Base-by-base conservation (phyloP, 2,888 invertebrate genomes). In the Rotaria sp. region DNA sequence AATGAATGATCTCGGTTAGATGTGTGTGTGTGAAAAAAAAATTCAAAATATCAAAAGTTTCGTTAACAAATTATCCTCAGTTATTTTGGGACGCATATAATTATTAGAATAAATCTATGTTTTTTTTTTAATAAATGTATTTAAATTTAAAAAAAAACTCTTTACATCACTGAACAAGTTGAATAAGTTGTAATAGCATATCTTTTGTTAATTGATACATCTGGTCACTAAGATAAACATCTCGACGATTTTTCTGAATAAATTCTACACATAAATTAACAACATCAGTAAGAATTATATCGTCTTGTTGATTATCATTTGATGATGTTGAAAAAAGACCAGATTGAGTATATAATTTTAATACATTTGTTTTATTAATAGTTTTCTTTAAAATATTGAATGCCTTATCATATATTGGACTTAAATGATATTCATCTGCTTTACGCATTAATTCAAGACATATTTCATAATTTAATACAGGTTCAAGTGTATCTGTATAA, bases 361-460 rank as follows among this genome's bases (percentile, higher is more conserved):
- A 5, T 4, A 80, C 80, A 45, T 80, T 80, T 3, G 11, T 41
- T 15, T 26, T 45, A 80, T 80, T 80, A 7, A 80, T 26, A 45
- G 26, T 15, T n/a, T n/a, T 80, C 21, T 80, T 80, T 13, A 80
- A 15, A 13, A 1, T n/a, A 1, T 11, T 26, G 26, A 80, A 80
- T 45, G 41, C 80, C 3, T 80, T 13, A 45, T 80, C 26, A 45
- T 80, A 80, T 13, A 80, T 45, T n/a, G 80, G 45, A 80, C 80
- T 80, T 13, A 80, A 45, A 80, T 80, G n/a, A 80, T 45, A 80
- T n/a, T 80, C 80, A 45, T 80, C 80, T 4, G 41, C 80, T 26
- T 45, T 45, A n/a, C 80, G 80, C 80, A 80, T 45, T 45, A 80
- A n/a, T 80, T 80, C 80, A 26, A 80, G 10, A 80, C 45, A 80